Evolutionary conservation across 2,797 vertebrate genomes (phyloP).

Genomic region (Labeo calbasu): DNA sequence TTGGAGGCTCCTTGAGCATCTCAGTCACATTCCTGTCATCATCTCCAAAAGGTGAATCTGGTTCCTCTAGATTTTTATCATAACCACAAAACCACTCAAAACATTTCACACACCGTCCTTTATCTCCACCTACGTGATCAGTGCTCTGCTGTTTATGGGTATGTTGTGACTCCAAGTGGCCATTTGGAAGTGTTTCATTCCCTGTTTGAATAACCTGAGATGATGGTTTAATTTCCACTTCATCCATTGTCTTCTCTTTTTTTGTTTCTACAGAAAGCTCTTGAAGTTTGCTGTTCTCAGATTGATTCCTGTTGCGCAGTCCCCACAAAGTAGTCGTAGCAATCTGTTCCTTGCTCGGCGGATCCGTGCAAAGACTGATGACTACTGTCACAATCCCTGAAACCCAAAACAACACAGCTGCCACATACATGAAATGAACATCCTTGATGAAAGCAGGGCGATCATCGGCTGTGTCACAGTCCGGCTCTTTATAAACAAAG

Average conservation of each 20-base stretch:
- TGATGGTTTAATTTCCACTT: slow-evolving; percentile 77
- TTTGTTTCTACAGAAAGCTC: slow-evolving; percentile 62
- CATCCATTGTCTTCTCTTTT: slow-evolving; percentile 69
- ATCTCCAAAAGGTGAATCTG: slow-evolving; percentile 69
- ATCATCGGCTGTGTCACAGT: slow-evolving; percentile 88
- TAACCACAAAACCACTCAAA: slow-evolving; percentile 85
- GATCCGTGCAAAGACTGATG: slow-evolving; percentile 90
- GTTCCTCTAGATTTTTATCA: slow-evolving; percentile 74
- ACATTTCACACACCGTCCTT: slow-evolving; percentile 73
- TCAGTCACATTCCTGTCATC: slow-evolving; percentile 81
- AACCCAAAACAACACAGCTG: slow-evolving; percentile 92
- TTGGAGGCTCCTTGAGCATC: slow-evolving; percentile 84
- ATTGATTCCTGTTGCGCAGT: not conserved
- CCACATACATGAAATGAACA: slow-evolving; percentile 97
- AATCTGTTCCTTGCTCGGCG: slow-evolving; percentile 86
- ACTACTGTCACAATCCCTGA: slow-evolving; percentile 86
- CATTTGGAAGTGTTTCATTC: slow-evolving; percentile 2
- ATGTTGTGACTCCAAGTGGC: slow-evolving; percentile 74
- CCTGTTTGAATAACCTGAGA: slow-evolving; percentile 59
- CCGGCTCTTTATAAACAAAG: slow-evolving; percentile 90
- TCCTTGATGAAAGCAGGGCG: slow-evolving; percentile 87
- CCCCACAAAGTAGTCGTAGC: slow-evolving; percentile 92
- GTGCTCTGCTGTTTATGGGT: slow-evolving; percentile 75
- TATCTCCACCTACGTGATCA: slow-evolving; percentile 65
- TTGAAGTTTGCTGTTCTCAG: slow-evolving; percentile 56